Evolutionary conservation across 2,113 vertebrate genomes (phyloP).

Genomic region (Lycocorax pyrrhopterus): DNA sequence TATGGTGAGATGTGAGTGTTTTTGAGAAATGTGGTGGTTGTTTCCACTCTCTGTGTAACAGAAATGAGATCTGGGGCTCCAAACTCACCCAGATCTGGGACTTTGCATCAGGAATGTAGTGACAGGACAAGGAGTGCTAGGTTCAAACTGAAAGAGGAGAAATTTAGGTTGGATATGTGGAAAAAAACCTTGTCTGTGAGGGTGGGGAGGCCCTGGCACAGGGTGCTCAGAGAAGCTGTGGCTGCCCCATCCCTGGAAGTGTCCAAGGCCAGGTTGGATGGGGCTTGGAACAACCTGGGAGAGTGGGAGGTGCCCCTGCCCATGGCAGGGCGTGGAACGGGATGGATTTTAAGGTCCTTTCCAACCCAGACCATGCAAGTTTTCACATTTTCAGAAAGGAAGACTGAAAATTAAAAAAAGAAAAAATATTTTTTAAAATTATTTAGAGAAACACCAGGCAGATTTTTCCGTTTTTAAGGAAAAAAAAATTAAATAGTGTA

Average conservation of each 20-base stretch:
- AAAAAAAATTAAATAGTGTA: background rate
- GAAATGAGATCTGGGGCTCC: background rate
- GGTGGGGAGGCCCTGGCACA: background rate
- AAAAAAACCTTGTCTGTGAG: background rate
- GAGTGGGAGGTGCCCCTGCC: fast-evolving
- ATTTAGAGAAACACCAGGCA: background rate
- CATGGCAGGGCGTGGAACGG: no score
- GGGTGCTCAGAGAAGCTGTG: background rate
- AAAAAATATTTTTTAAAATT: fast-evolving
- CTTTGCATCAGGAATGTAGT: background rate
- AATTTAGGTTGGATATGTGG: background rate
- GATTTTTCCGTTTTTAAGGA: background rate
- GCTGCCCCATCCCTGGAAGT: background rate
- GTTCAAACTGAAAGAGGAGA: background rate
- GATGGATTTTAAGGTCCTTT: background rate
- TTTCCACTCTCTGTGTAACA: background rate
- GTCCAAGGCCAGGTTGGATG: fast-evolving
- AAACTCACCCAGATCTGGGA: background rate
- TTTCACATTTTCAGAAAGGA: background rate
- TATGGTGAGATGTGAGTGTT: background rate
- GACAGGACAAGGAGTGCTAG: background rate
- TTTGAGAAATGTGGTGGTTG: background rate
- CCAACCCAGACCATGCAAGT: background rate
- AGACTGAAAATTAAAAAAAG: background rate
- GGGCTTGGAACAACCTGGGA: fast-evolving